phyloP scores from a whole-genome alignment of 2,888 invertebrate genomes.

The Sabellastarte sp. region DNA sequence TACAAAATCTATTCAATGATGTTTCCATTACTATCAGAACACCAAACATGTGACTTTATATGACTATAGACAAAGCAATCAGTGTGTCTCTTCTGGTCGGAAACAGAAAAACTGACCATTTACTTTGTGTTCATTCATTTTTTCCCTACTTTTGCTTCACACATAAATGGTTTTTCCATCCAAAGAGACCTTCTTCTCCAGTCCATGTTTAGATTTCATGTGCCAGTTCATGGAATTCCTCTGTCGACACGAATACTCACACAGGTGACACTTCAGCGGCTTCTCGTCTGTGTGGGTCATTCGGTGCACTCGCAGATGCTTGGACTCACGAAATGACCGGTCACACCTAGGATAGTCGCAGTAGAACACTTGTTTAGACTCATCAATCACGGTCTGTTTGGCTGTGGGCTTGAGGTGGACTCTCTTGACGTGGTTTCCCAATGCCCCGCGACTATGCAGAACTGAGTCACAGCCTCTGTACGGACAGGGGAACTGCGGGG shows the following conservation, averaged over 20 bases:
- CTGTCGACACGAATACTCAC: constrained; percentile 32
- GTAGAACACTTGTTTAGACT: background rate
- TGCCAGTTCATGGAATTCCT: constrained; percentile 38
- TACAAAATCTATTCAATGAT: no score
- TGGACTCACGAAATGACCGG: constrained; percentile 29
- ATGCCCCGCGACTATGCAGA: constrained; percentile 11
- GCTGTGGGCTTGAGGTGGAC: constrained; percentile 11
- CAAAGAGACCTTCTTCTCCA: constrained; percentile 25
- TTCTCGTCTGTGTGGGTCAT: constrained; percentile 33
- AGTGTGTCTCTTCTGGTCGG: no score
- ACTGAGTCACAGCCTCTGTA: constrained; percentile 11
- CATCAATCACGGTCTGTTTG: background rate
- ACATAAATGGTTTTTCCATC: constrained; percentile 33
- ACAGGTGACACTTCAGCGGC: constrained; percentile 30
- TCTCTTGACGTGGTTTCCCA: constrained; percentile 20
- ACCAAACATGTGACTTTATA: no score
- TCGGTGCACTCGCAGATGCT: constrained; percentile 32
- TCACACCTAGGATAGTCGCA: constrained; percentile 31
- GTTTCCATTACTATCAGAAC: no score
- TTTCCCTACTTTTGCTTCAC: no score
- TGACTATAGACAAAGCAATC: no score
- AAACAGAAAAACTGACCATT: no score
- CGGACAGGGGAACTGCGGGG: constrained; percentile 19
- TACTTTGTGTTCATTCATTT: no score
- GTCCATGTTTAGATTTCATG: constrained; percentile 34